A percentile compares a stretch with the other conserved stretches of the same genome.
phyloP scores from a whole-genome alignment of 2,797 vertebrate genomes.

The Hippocampus kuda region DNA sequence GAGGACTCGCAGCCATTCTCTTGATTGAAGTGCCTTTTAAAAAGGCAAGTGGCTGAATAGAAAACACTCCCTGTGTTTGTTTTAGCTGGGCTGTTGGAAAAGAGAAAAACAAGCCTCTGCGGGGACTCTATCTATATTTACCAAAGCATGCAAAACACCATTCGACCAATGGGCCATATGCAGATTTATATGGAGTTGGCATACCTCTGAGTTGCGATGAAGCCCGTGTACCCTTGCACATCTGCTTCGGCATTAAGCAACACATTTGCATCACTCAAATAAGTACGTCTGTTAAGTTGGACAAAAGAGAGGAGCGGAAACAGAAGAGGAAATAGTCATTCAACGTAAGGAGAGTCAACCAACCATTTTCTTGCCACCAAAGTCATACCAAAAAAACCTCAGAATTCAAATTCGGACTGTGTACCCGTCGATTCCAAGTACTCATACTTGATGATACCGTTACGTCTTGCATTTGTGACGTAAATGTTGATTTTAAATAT shows the following conservation, averaged over 20 bases:
- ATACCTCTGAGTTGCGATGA: neutral
- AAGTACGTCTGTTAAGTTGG: constrained; percentile 3
- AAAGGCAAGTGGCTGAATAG: constrained; percentile 44
- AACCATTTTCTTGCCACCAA: neutral
- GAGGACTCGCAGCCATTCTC: constrained; percentile 34
- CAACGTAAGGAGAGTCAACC: neutral
- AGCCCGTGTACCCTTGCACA: neutral
- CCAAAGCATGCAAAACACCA: constrained; percentile 12
- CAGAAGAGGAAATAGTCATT: neutral
- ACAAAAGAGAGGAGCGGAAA: neutral
- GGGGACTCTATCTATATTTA: constrained; percentile 22
- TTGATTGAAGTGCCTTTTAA: constrained; percentile 55
- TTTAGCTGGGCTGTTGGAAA: constrained; percentile 32
- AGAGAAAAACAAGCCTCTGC: constrained; percentile 20
- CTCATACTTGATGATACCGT: too few species aligned
- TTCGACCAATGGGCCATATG: neutral
- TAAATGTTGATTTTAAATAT: too few species aligned
- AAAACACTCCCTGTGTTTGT: constrained; percentile 30
- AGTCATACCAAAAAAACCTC: too few species aligned
- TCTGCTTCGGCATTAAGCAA: constrained; percentile 1
- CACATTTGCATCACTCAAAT: constrained; percentile 1
- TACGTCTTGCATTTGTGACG: too few species aligned
- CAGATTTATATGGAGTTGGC: neutral
- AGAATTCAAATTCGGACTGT: too few species aligned
- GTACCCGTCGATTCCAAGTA: too few species aligned